Percentiles rank a stretch among this genome's conserved stretches.
Evolutionary conservation across 1,140 invertebrate species (phyloP).

Genomic region (Drosophila watanabei): DNA sequence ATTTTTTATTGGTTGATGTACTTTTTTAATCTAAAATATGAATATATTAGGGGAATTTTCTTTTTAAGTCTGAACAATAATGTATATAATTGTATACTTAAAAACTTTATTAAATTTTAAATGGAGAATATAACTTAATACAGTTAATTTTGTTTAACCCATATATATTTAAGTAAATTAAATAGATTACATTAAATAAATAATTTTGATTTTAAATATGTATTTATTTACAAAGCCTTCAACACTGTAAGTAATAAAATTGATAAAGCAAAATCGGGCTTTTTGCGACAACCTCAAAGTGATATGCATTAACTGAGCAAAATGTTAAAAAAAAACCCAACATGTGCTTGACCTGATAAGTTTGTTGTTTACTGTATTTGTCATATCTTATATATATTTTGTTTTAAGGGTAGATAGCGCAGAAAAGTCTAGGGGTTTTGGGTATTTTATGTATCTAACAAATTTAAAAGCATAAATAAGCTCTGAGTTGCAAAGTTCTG

Average conservation of each 20-base stretch:
- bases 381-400: background rate
- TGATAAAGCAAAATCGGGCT: background rate
- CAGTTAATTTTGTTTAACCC: too few species aligned
- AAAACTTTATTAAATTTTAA: too few species aligned
- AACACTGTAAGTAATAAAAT: background rate
- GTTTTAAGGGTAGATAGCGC: background rate
- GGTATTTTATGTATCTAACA: background rate
- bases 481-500: too few species aligned
- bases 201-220: background rate
- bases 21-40: background rate
- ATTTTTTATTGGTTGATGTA: background rate
- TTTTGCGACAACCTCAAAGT: constrained; percentile 7
- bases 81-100: background rate
- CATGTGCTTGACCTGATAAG: constrained; percentile 24
- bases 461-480: background rate
- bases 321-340: constrained; percentile 9
- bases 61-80: too few species aligned
- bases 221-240: background rate
- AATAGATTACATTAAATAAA: too few species aligned
- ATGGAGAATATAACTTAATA: background rate
- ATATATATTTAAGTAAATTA: background rate
- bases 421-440: background rate
- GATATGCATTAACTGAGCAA: constrained; percentile 5
- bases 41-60: background rate
- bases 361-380: background rate